Percentiles rank a stretch among this genome's conserved stretches.
phyloP scores from a whole-genome alignment of 2,888 invertebrate species.

The Rhingia campestris region DNA sequence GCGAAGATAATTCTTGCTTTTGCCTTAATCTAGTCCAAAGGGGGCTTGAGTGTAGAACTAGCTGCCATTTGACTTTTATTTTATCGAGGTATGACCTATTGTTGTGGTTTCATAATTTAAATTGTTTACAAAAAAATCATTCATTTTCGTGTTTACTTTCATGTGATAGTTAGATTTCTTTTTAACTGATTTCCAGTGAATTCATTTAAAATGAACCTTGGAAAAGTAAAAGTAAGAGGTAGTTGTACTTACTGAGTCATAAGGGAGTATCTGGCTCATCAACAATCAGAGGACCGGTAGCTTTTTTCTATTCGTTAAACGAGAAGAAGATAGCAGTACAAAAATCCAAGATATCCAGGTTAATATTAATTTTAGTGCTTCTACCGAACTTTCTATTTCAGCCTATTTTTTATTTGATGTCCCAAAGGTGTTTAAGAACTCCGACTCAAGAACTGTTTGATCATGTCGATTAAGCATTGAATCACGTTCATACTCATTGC shows the following conservation, averaged over 20 bases:
- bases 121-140: slow-evolving; percentile 6
- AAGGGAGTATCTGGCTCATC: not conserved
- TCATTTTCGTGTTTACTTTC: slow-evolving; percentile 24
- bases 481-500: too few species aligned
- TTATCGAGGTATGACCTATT: slow-evolving; percentile 13
- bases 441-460: too few species aligned
- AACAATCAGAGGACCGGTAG: not conserved
- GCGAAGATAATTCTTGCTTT: slow-evolving; percentile 18
- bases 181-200: slow-evolving; percentile 6
- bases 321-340: too few species aligned
- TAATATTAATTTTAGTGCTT: too few species aligned
- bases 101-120: slow-evolving; percentile 37
- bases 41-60: slow-evolving; percentile 4
- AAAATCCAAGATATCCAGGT: too few species aligned
- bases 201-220: not conserved
- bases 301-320: too few species aligned
- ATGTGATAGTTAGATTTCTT: slow-evolving; percentile 17
- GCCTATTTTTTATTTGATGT: too few species aligned
- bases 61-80: not conserved
- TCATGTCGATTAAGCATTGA: too few species aligned
- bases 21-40: slow-evolving; percentile 34
- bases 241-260: not conserved
- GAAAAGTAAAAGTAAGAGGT: not conserved
- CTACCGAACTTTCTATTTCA: too few species aligned
- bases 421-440: too few species aligned